Evolutionary conservation across 1,140 invertebrate genomes (phyloP).

Genomic region (Papilio polytes): DNA sequence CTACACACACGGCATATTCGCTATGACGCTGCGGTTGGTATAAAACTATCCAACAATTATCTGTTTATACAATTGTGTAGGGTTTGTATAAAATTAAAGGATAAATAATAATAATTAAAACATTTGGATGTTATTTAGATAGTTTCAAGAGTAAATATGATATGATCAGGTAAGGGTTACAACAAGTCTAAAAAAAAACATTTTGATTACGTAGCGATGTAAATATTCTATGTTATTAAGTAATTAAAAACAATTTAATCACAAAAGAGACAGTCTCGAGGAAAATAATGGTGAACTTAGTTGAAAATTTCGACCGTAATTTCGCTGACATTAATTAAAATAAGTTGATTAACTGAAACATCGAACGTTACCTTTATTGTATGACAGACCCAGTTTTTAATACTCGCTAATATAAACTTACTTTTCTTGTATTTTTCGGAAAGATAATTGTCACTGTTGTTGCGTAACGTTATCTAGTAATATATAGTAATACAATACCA

Average conservation of each 20-base stretch:
- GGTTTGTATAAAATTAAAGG: neutral
- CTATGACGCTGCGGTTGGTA: neutral
- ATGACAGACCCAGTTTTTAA: neutral
- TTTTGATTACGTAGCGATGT: too few species aligned
- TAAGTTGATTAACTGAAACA: neutral
- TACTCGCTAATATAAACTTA: neutral
- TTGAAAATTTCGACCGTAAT: neutral
- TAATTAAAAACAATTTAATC: too few species aligned
- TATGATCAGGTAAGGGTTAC: too few species aligned
- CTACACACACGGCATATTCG: slow-evolving; percentile 45
- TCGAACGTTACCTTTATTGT: neutral
- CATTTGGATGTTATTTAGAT: too few species aligned
- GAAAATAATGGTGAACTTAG: neutral
- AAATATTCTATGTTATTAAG: too few species aligned
- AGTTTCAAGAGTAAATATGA: too few species aligned
- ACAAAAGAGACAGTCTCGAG: neutral
- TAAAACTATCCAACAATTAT: neutral
- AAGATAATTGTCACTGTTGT: neutral
- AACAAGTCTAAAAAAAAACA: too few species aligned
- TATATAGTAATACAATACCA: neutral
- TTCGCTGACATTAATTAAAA: neutral
- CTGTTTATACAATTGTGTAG: neutral
- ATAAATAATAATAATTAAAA: neutral
- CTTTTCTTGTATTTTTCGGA: neutral
- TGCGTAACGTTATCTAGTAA: neutral